phyloP scores from a whole-genome alignment of 1,140 invertebrate species.

The Coelopa frigida region DNA sequence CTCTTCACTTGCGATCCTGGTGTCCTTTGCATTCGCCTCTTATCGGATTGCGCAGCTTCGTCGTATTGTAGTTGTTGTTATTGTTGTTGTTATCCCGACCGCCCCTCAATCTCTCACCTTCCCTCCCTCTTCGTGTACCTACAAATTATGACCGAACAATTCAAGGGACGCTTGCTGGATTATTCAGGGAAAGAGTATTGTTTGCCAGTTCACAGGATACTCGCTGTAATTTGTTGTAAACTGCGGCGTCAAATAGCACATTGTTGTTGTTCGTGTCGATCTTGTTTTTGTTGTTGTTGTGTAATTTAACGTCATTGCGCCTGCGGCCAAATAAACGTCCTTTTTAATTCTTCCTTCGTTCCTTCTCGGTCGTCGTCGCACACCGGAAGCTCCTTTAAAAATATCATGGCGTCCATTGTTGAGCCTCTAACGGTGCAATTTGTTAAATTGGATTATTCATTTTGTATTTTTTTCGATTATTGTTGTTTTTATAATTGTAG shows the following conservation, averaged over 20 bases:
- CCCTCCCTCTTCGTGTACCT: conserved; percentile 23
- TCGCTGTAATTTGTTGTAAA: conserved; percentile 38
- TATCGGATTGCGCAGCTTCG: neutral
- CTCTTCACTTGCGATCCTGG: no score
- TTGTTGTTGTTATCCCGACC: no score
- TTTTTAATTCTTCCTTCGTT: conserved; percentile 13
- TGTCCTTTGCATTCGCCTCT: conserved; percentile 7
- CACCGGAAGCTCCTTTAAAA: conserved; percentile 9
- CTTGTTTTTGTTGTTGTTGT: conserved; percentile 21
- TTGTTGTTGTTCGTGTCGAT: conserved; percentile 15
- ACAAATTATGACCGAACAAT: conserved; percentile 28
- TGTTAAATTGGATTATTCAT: neutral
- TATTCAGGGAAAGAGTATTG: no score
- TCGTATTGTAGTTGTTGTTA: neutral
- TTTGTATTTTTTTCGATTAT: no score
- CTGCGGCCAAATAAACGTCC: conserved; percentile 31
- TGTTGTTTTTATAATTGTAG: no score
- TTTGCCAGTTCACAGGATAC: conserved; percentile 37
- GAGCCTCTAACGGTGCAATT: conserved; percentile 32
- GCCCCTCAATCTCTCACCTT: neutral
- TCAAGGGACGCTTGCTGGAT: no score
- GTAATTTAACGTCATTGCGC: conserved; percentile 39
- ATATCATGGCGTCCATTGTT: no score
- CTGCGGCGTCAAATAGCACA: conserved; percentile 13
- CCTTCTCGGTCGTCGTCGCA: conserved; percentile 2